phyloP scores from a whole-genome alignment of 2,113 vertebrate species.

The Ancistrus triradiatus region DNA sequence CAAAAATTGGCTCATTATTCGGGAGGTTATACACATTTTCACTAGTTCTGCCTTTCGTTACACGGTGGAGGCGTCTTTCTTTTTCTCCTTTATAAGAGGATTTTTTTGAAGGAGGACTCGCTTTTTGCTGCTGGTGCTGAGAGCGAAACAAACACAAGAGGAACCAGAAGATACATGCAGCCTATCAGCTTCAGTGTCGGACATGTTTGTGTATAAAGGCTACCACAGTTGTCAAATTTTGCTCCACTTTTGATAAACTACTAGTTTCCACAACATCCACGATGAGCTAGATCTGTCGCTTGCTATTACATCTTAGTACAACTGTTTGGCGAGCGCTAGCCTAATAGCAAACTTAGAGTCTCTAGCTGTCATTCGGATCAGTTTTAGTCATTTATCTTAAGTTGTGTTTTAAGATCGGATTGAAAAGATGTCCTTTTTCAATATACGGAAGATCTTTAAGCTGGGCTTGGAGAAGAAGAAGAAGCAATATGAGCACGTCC shows the following conservation, averaged over 20 bases:
- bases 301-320: too few species aligned
- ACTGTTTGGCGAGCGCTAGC: too few species aligned
- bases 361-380: background rate
- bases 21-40: too few species aligned
- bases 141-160: background rate
- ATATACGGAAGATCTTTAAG: slow-evolving; percentile 98
- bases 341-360: slow-evolving; percentile 42
- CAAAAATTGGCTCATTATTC: too few species aligned
- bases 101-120: too few species aligned
- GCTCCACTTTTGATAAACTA: background rate
- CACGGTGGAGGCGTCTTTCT: too few species aligned
- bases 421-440: slow-evolving; percentile 92
- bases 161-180: slow-evolving; percentile 13
- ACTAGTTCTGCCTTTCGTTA: too few species aligned
- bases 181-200: slow-evolving; percentile 41
- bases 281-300: too few species aligned
- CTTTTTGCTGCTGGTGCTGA: background rate
- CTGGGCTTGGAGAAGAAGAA: slow-evolving; percentile 92
- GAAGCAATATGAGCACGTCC: slow-evolving; percentile 97
- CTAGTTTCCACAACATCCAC: background rate
- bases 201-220: slow-evolving; percentile 37
- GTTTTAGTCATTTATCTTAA: background rate
- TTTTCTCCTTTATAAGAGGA: too few species aligned
- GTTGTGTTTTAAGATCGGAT: background rate
- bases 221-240: slow-evolving; percentile 15